Base-by-base conservation (phyloP, 2,113 vertebrate genomes). In the Sarotherodon lohbergeri region DNA sequence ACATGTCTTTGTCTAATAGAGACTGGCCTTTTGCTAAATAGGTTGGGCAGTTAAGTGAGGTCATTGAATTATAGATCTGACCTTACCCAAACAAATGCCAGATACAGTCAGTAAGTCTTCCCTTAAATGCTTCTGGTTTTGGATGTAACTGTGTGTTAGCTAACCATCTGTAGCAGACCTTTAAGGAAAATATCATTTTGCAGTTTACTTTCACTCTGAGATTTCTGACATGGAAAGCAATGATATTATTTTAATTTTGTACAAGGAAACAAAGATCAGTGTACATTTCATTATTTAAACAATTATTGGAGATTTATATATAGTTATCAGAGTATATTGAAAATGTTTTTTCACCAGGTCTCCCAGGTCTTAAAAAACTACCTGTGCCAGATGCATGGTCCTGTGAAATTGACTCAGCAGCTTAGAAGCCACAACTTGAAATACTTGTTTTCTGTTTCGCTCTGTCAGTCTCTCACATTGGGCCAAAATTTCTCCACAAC, bases 11-110 rank as follows among this genome's bases (percentile, higher is more conserved):
- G 55, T 66, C 36, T 34, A 83, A 84, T 66, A 89, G 91, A 91
- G 91, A 83, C 7, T 83, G 83, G 81, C 82, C 91, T 91, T 89
- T 93, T 71, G 86, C 90, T 88, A 84, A 91, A 92, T 90, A 92
- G 66, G 46, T 82, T 85, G 46, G 46, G 46, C 27, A 78, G 46
- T 52, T 34, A 78, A 90, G 82, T 82, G 36, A 48, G 41, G 73
- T 57, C 54, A 84, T 86, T 80, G 87, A 83, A 90, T 92, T 91
- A 94, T 57, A 87, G 57, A 88, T 91, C 55, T 87, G 86, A 94
- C 92, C 93, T 92, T 78, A 81, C 36, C 82, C 83, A 83, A 73
- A 84, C 88, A 81, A 78, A 86, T 85, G 86, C 24, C 84, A 85
- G 55, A 83, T 71, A 5, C 29, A 89, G 84, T 88, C 73, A 83